phyloP scores from a whole-genome alignment of 1,140 invertebrate species.

The Magallana ariakensis region DNA sequence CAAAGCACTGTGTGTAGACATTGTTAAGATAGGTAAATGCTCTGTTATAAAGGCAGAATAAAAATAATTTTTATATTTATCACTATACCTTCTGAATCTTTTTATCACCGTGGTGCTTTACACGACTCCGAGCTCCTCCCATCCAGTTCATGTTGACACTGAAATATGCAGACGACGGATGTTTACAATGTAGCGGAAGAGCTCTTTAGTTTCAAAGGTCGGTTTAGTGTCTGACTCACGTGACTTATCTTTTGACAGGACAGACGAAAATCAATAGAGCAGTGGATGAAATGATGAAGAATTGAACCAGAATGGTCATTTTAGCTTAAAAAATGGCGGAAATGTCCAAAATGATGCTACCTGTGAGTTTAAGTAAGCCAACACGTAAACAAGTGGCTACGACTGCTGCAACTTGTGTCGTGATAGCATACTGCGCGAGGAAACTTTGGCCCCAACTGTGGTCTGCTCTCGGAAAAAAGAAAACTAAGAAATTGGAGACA shows the following conservation, averaged over 20 bases:
- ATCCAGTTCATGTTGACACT: constrained; percentile 70
- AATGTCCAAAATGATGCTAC: constrained; percentile 71
- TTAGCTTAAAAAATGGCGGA: constrained; percentile 20
- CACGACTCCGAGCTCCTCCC: constrained; percentile 68
- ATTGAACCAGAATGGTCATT: neutral
- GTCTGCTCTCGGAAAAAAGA: constrained; percentile 44
- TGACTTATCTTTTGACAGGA: neutral
- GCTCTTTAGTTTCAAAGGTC: constrained; percentile 41
- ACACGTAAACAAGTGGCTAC: constrained; percentile 64
- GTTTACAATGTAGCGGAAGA: neutral
- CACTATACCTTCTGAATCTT: constrained; percentile 67
- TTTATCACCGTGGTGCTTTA: constrained; percentile 64
- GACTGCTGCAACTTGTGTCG: constrained; percentile 66
- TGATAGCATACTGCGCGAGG: constrained; percentile 68
- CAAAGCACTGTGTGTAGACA: too few species aligned
- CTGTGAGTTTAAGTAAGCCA: constrained; percentile 63
- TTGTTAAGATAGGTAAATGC: too few species aligned
- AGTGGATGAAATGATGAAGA: neutral
- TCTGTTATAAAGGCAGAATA: too few species aligned
- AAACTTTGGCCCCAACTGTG: constrained; percentile 65
- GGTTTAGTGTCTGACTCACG: neutral
- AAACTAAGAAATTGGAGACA: constrained; percentile 27
- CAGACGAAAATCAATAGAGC: constrained; percentile 1
- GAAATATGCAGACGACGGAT: constrained; percentile 50
- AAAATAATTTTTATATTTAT: too few species aligned